Percentiles rank a stretch among this genome's conserved stretches.
Evolutionary conservation across 2,113 vertebrate genomes (phyloP).

Genomic region (Ailuropoda melanoleuca): DNA sequence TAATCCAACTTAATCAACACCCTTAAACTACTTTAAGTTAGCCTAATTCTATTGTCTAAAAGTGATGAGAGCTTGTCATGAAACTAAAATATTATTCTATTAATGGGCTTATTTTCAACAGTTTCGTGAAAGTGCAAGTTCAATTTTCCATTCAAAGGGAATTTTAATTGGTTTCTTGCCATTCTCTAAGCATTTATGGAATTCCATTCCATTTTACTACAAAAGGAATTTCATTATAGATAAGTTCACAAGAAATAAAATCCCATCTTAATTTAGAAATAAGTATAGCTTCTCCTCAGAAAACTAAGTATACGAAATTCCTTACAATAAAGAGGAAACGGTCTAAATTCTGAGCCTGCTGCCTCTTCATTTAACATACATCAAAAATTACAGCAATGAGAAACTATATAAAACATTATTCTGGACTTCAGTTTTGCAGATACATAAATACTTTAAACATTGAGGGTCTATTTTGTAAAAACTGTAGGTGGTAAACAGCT

Average conservation of each 20-base stretch:
- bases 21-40: neutral
- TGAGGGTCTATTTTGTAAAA: neutral
- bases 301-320: neutral
- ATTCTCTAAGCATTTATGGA: constrained; percentile 36
- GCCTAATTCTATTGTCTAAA: neutral
- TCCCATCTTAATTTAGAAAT: constrained; percentile 31
- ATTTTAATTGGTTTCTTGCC: constrained; percentile 45
- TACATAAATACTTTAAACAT: neutral
- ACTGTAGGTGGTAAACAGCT: neutral
- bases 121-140: constrained; percentile 19
- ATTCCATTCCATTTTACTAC: constrained; percentile 50
- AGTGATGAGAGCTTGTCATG: neutral
- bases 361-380: neutral
- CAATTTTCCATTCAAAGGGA: constrained; percentile 45
- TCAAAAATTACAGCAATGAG: neutral
- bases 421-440: neutral
- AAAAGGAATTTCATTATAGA: constrained; percentile 49
- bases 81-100: neutral
- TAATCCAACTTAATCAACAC: neutral
- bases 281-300: neutral
- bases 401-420: neutral
- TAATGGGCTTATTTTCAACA: constrained; percentile 23
- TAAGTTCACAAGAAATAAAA: constrained; percentile 36
- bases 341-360: neutral
- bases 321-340: neutral